A percentile compares a stretch with the other conserved stretches of the same genome.
Conservation (phyloP, 2,113 vertebrate species). For the Leptobrachium ailaonicum region DNA sequence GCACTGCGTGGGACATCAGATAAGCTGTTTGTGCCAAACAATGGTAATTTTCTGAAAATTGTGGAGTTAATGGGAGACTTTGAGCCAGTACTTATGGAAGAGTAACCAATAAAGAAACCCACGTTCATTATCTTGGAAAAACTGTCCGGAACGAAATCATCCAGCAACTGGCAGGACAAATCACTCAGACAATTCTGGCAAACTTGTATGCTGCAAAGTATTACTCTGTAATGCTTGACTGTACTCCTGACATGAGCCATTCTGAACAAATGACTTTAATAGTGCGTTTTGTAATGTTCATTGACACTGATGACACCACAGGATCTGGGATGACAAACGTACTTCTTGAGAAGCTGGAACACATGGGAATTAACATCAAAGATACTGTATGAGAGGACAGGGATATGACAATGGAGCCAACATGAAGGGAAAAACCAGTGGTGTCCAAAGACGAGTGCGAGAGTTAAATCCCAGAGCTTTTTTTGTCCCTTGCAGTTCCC, state of each 20-base stretch:
- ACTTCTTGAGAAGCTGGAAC: background rate
- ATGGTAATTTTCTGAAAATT: too few relatives aligned
- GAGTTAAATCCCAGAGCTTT: conserved; percentile 5
- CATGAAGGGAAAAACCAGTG: background rate
- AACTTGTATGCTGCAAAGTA: background rate
- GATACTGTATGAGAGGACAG: background rate
- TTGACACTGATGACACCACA: background rate
- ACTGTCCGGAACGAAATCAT: background rate
- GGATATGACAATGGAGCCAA: background rate
- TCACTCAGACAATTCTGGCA: background rate
- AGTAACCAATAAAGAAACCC: too few relatives aligned
- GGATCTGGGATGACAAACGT: background rate
- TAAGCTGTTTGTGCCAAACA: too few relatives aligned
- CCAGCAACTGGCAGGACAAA: background rate
- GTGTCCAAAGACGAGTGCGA: background rate
- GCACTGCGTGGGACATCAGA: too few relatives aligned
- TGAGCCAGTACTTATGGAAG: too few relatives aligned
- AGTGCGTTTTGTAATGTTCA: background rate
- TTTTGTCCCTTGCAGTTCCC: background rate
- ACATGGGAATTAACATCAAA: background rate
- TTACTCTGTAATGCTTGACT: background rate
- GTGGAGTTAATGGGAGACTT: too few relatives aligned
- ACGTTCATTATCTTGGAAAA: too few relatives aligned
- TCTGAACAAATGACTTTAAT: background rate
- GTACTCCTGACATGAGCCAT: background rate